phyloP scores from a whole-genome alignment of 2,797 vertebrate species.

The Apogon talboti region DNA sequence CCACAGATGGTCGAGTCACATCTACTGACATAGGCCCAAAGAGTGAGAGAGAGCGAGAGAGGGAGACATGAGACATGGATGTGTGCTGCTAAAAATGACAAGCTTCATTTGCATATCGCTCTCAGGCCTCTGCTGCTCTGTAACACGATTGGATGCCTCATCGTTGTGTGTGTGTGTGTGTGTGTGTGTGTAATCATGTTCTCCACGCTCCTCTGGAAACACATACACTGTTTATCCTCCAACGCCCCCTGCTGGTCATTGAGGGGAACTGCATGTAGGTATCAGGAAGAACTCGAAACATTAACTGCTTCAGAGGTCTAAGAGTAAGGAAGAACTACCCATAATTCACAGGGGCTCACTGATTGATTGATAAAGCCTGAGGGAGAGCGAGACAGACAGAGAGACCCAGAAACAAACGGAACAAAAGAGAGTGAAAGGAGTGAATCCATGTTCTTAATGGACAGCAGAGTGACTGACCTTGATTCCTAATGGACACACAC shows the following conservation, averaged over 20 bases:
- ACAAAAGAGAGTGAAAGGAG: constrained; percentile 39
- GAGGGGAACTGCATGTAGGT: constrained; percentile 10
- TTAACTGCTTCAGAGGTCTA: not conserved
- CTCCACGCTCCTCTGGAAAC: constrained; percentile 39
- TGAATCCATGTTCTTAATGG: constrained; percentile 64
- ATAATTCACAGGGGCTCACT: constrained; percentile 37
- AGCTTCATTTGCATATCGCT: constrained; percentile 67
- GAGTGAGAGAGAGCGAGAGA: constrained; percentile 13
- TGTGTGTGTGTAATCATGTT: constrained; percentile 61
- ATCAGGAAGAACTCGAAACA: not conserved
- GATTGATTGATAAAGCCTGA: constrained; percentile 60
- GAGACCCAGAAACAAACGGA: constrained; percentile 49
- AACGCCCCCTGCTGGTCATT: constrained; percentile 54
- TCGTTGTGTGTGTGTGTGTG: constrained; percentile 24
- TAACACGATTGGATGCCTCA: constrained; percentile 54
- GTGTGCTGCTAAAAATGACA: constrained; percentile 59
- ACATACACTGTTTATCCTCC: constrained; percentile 38
- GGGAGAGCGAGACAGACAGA: constrained; percentile 26
- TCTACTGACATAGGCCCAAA: constrained; percentile 25
- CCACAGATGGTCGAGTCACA: constrained; percentile 36
- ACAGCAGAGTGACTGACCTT: constrained; percentile 70
- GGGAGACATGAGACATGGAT: not conserved
- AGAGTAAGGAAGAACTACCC: constrained; percentile 23
- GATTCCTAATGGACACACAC: constrained; percentile 69
- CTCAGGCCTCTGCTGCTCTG: constrained; percentile 48